These are phyloP conservation scores for Hirundo rustica DNA, from an alignment of 2,797 vertebrate genomes.

Conservation along the genomic window DNA sequence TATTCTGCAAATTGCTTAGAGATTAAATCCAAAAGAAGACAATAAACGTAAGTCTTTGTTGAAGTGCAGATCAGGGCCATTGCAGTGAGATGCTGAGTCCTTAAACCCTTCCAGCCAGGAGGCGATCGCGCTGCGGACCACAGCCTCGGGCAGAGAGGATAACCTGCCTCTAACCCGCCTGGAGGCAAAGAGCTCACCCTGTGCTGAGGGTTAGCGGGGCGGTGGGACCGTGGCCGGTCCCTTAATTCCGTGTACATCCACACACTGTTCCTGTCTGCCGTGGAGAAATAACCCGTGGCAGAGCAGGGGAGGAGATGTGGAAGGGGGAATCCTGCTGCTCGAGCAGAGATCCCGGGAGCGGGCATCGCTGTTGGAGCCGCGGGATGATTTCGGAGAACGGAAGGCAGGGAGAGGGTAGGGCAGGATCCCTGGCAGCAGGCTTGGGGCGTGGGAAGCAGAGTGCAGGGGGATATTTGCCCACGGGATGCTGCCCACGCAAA, in stretches of 20 bases:
- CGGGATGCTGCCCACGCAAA: neutral
- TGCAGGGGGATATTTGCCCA: neutral
- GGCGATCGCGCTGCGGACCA: fast-evolving
- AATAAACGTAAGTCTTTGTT: neutral
- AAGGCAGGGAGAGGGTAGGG: neutral
- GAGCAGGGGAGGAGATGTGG: neutral
- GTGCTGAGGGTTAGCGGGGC: neutral
- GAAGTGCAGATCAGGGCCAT: neutral
- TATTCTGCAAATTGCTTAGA: neutral
- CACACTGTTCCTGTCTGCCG: neutral
- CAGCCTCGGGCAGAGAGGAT: neutral
- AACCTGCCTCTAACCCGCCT: neutral
- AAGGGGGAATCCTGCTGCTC: neutral
- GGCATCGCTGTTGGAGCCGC: neutral
- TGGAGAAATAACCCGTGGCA: neutral
- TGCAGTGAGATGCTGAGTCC: neutral
- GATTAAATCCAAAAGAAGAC: neutral
- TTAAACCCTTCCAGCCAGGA: neutral
- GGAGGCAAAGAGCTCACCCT: neutral
- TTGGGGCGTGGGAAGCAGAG: neutral
- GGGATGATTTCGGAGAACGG: neutral
- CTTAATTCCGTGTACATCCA: fast-evolving
- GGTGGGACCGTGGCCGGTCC: fast-evolving
- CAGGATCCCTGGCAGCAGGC: neutral
- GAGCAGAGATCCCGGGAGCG: neutral